Conservation (phyloP, 2,888 invertebrate genomes). For the Eledona agricola region DNA sequence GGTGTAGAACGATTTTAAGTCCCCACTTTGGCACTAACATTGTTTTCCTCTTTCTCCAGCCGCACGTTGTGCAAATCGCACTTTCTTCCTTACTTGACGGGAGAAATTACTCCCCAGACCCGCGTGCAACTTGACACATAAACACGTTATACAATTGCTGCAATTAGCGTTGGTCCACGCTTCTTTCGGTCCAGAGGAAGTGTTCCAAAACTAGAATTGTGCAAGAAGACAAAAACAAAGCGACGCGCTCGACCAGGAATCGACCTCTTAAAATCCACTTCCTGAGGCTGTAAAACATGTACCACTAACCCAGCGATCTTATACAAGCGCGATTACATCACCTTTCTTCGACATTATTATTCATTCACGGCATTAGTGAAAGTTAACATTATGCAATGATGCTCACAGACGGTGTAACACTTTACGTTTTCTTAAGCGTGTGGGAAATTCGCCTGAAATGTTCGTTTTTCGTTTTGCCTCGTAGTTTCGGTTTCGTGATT, state of each 20-base stretch:
- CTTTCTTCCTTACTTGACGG: slow-evolving; percentile 22
- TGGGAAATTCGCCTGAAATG: too few species aligned
- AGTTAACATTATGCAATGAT: slow-evolving; percentile 17
- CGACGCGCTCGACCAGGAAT: too few species aligned
- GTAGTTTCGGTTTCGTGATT: too few species aligned
- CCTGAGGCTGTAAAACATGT: slow-evolving; percentile 27
- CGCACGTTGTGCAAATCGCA: slow-evolving; percentile 11
- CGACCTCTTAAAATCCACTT: slow-evolving; percentile 18
- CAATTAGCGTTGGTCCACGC: too few species aligned
- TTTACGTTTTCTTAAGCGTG: slow-evolving; percentile 19
- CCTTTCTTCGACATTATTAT: slow-evolving; percentile 23
- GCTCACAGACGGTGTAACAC: slow-evolving; percentile 24
- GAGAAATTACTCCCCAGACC: not conserved
- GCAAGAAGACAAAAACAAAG: too few species aligned
- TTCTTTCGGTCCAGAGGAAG: too few species aligned
- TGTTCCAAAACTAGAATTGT: too few species aligned
- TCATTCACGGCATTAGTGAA: slow-evolving; percentile 21
- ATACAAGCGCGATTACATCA: slow-evolving; percentile 23
- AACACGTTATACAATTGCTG: too few species aligned
- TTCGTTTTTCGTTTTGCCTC: too few species aligned
- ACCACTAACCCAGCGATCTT: slow-evolving; percentile 24
- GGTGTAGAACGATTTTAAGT: slow-evolving; percentile 11
- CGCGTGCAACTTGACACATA: too few species aligned
- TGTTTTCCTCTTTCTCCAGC: slow-evolving; percentile 25
- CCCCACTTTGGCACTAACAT: slow-evolving; percentile 12